Evolutionary conservation across 2,888 invertebrate genomes (phyloP), one percentile per base, ranked within the genome.

Genomic region (Spodoptera littoralis): DNA sequence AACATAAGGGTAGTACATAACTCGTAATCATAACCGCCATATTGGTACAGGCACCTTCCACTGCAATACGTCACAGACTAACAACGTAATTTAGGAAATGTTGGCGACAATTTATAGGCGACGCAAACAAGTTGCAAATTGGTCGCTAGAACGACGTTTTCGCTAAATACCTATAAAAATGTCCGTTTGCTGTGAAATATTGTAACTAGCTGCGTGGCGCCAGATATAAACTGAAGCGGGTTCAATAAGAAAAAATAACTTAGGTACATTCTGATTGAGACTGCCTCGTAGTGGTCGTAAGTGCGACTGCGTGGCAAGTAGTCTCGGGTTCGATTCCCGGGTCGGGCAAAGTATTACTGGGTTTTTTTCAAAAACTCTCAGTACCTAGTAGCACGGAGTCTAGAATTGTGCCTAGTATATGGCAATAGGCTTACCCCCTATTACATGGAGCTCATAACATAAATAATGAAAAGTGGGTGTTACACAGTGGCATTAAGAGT

Each of bases 81-180:
- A 79, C 84, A 78, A 80, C 75, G 84, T 83, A 85, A 84, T 84
- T 82, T 76, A 66, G 80, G 63, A 74, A 82, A 78, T 80, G 82
- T 76, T 56, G 81, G 76, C 79, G 69, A 78, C 86, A 90, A 93
- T 94, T 93, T 93, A 94, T 92, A 82, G 85, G 84, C 85, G 87
- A 86, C 91, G 90, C 92, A 92, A 93, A 93, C 93, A 93, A 93
- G 88, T 93, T 92, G 93, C 93, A 94, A 94, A 94, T 94, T 93
- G 93, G 92, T 89, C 88, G 91, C 84, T 88, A 91, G 89, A 88
- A 92, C 90, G 92, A 92, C 93, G 90, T 90, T 94, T 92, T 92
- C 92, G 93, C 94, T 93, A 94, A 94, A 94, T 93, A 94, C 93
- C 94, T 93, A 93, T 94, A 94, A 94, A 94, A 94, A 93, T 92